Conservation (phyloP, 1,140 invertebrate species). For the Pogonus chalceus region DNA sequence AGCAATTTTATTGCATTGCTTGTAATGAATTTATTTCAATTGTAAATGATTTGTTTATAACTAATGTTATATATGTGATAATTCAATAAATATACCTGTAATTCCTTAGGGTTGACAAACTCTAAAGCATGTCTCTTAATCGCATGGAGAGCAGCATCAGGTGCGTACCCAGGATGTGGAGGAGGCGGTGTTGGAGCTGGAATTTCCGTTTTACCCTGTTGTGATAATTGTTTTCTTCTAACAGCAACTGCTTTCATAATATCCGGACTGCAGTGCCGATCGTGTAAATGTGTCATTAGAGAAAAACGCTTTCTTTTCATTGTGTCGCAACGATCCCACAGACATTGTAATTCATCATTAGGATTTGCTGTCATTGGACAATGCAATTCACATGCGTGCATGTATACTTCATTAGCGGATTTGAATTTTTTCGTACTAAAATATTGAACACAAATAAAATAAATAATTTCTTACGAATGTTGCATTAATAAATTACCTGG, state of each 20-base stretch:
- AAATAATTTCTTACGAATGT: not conserved
- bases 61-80: not conserved
- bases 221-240: slow-evolving; percentile 54
- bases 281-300: slow-evolving; percentile 84
- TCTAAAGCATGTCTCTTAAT: slow-evolving; percentile 88
- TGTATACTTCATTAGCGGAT: slow-evolving; percentile 69
- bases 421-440: slow-evolving; percentile 52
- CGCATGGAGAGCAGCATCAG: slow-evolving; percentile 86
- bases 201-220: slow-evolving; percentile 45
- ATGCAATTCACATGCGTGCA: slow-evolving; percentile 75
- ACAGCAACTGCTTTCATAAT: slow-evolving; percentile 49
- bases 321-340: slow-evolving; percentile 74
- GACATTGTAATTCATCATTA: slow-evolving; percentile 54
- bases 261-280: slow-evolving; percentile 79
- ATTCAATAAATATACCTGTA: slow-evolving; percentile 62
- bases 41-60: not conserved
- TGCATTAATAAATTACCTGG: slow-evolving; percentile 44
- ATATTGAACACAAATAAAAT: slow-evolving; percentile 33
- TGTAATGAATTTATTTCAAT: not conserved
- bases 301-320: slow-evolving; percentile 81
- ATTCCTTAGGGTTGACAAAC: slow-evolving; percentile 79
- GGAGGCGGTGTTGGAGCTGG: slow-evolving; percentile 37
- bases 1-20: too few relatives aligned
- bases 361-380: slow-evolving; percentile 52
- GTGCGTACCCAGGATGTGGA: slow-evolving; percentile 51